Evolutionary conservation across 2,888 invertebrate genomes (phyloP), one percentile per base, ranked within the genome.

Genomic region (Rutpela maculata): DNA sequence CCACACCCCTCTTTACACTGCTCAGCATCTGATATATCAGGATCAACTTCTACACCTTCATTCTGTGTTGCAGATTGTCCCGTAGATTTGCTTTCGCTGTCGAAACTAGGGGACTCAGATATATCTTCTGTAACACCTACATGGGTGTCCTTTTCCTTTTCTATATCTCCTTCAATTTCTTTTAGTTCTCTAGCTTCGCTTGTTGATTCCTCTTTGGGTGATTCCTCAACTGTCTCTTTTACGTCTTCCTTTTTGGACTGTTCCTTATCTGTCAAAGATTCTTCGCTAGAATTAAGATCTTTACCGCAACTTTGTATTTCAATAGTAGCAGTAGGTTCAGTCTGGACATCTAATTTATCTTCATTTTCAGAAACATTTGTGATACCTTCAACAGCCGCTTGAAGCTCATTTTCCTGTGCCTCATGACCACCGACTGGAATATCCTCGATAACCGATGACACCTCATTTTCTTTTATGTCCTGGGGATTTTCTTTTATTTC

Each of bases 401-500:
- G 11, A 12, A 43, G 15, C 12, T 43, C 43, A 12, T 43, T 43
- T 15, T 43, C 43, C 12, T 43, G 43, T 43, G 43, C 3, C 43
- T 43, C 3, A 15, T 43, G 43, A 11, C 4, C 12, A 43, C 12
- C 4, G 12, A 12, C 12, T 12, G 12, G 15, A 43, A 12, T 43
- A 43, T 43, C 43, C 12, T 43, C 43, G 1, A 43, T 12, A 43
- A 43, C 43, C 4, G 12, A 43, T 12, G 2, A 12, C 1, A 43
- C 15, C 15, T 43, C 43, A 43, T 12, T 43, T 43, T 43, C 43
- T 3, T 3, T 12, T 43, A 43, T 4, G 7, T 43, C 43, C 15
- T 43, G 11, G 12, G 43, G 15, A 12, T 72, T 11, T 43, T 72
- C 22, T 17, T 66, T 26, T 38, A 17, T 56, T 50, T 59, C 73